Evolutionary conservation across 2,888 invertebrate species (phyloP).

Genomic region (Cremastinae sp.): DNA sequence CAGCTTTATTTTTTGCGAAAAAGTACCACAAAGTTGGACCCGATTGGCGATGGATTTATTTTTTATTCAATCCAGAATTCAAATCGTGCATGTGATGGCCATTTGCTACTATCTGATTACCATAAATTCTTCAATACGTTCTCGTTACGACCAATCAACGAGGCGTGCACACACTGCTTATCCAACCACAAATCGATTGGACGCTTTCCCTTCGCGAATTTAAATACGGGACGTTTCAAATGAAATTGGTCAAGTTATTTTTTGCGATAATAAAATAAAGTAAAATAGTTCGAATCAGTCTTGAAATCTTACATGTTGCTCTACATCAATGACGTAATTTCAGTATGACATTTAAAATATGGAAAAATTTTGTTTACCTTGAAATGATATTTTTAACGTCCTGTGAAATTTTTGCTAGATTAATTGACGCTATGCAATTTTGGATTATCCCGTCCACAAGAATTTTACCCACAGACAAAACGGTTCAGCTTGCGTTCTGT

Average conservation of each 20-base stretch:
- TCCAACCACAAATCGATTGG: slow-evolving; percentile 39
- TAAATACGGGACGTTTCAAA: neutral
- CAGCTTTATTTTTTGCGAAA: too few species aligned
- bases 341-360: too few species aligned
- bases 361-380: slow-evolving; percentile 34
- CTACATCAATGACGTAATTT: too few species aligned
- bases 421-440: too few species aligned
- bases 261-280: too few species aligned
- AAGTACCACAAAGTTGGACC: too few species aligned
- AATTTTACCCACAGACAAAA: neutral
- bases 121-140: slow-evolving; percentile 21
- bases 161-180: slow-evolving; percentile 27
- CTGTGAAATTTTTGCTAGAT: too few species aligned
- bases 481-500: neutral
- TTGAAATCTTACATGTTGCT: too few species aligned
- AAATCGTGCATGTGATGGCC: neutral
- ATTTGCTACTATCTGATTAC: slow-evolving; percentile 23
- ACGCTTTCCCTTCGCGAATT: neutral
- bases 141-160: slow-evolving; percentile 38
- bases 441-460: slow-evolving; percentile 19
- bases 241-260: too few species aligned
- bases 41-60: neutral
- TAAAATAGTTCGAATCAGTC: too few species aligned
- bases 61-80: neutral
- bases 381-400: too few species aligned